phyloP scores from a whole-genome alignment of 1,140 invertebrate species.

The Pissodes strobi region DNA sequence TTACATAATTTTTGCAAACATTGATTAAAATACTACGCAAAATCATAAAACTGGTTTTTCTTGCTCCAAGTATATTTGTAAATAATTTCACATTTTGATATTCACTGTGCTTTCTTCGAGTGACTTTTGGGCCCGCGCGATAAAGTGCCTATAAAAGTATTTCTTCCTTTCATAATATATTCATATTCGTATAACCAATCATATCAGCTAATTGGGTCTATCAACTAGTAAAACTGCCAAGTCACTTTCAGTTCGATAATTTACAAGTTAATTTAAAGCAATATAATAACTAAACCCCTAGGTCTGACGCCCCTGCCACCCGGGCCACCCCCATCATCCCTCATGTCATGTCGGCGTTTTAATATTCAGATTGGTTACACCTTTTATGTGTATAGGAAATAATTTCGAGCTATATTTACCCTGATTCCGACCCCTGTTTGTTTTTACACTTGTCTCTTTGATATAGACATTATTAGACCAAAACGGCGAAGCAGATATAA shows the following conservation, averaged over 20 bases:
- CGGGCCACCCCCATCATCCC: slow-evolving; percentile 26
- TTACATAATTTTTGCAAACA: too few species aligned
- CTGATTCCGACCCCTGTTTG: slow-evolving; percentile 50
- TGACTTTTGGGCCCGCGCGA: too few species aligned
- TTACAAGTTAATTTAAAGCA: slow-evolving; percentile 27
- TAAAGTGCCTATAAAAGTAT: too few species aligned
- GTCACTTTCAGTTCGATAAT: slow-evolving; percentile 24
- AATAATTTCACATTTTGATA: too few species aligned
- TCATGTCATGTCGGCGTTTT: slow-evolving; percentile 43
- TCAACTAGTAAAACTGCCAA: slow-evolving; percentile 10
- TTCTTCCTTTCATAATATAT: too few species aligned
- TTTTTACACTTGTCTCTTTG: slow-evolving; percentile 56
- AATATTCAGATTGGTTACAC: slow-evolving; percentile 58
- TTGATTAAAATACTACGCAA: too few species aligned
- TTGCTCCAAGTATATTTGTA: too few species aligned
- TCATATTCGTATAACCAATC: too few species aligned
- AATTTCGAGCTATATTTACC: slow-evolving; percentile 53
- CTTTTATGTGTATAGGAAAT: slow-evolving; percentile 57
- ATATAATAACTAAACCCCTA: slow-evolving; percentile 4
- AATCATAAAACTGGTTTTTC: too few species aligned
- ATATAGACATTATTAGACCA: slow-evolving; percentile 49
- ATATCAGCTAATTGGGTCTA: too few species aligned
- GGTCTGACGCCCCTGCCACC: slow-evolving; percentile 9
- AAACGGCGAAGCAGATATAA: slow-evolving; percentile 32
- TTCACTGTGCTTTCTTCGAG: too few species aligned